Evolutionary conservation across 2,797 vertebrate genomes (phyloP), one percentile per base, ranked within the genome.

Genomic region (Trichosurus vulpecula): DNA sequence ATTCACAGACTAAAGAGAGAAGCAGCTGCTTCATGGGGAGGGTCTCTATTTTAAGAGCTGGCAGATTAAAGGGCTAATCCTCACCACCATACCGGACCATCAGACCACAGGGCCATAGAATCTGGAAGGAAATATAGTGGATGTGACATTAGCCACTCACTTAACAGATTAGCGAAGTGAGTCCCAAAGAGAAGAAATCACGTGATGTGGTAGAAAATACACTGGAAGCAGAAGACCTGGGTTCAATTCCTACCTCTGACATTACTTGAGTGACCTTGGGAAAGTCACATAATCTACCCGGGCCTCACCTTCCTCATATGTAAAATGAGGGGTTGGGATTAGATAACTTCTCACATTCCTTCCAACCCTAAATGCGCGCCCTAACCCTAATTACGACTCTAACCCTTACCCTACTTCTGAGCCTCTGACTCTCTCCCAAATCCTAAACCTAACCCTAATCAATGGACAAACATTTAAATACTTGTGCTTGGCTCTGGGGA

Each of bases 11-110:
- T 87, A 51, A 47, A 87, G 22, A 27, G 74, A 87, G 74, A 87
- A 87, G 41, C 41, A 51, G 74, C 93, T 89, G 90, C 19, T 10
- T 54, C 29, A 10, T 51, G 54, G 30, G 14, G 52, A 1, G 35
- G 5, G 31, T 91, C 91, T 74, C 90, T 92, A 16, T 57, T 66
- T 93, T 51, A 95, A 94, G 54, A 89, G 93, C 66, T 25, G 31
- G 30, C 35, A n/a, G 51, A 30, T 91, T 89, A 89, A 55, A 95
- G 57, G 35, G 47, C 2, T 52, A 58, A 30, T 90, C 55, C 19
- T 91, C 29, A n/a, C 90, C 30, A n/a, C 51, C 54, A 91, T 87
- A 56, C 54, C 61, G 93, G 3, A 91, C 54, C 22, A 10, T 11
- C 74, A 51, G 66, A 25, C 25, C 66, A 22, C 41, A 47, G 66